These are phyloP conservation scores for Hymenopus coronatus DNA, from an alignment of 2,888 invertebrate genomes.

Conservation along the genomic window DNA sequence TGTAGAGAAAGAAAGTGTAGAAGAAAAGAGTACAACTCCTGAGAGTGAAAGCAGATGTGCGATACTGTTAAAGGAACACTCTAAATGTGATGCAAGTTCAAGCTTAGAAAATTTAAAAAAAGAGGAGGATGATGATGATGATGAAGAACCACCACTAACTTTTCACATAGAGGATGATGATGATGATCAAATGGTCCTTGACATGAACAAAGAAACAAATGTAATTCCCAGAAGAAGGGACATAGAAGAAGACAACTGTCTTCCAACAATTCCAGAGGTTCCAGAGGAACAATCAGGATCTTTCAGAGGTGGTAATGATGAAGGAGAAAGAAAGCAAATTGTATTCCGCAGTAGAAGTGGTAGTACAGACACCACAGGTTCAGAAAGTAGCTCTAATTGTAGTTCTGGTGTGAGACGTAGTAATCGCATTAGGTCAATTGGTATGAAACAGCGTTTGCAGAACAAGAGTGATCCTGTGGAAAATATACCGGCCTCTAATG, in stretches of 20 bases:
- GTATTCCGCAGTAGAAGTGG: constrained; percentile 45
- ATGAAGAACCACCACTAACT: background rate
- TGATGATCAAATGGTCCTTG: background rate
- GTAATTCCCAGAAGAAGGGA: background rate
- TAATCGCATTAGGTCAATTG: constrained; percentile 63
- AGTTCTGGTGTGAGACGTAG: constrained; percentile 41
- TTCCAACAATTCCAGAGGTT: background rate
- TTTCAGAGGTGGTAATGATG: constrained; percentile 24
- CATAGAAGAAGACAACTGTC: background rate
- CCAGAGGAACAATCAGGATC: background rate
- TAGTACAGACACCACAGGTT: constrained; percentile 46
- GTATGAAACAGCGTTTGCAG: constrained; percentile 57
- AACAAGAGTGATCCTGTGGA: constrained; percentile 17
- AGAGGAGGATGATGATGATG: background rate
- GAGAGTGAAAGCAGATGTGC: background rate
- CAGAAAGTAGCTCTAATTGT: constrained; percentile 47
- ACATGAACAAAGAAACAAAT: background rate
- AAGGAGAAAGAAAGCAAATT: constrained; percentile 42
- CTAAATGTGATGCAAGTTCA: background rate
- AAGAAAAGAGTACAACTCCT: background rate
- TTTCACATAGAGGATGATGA: background rate
- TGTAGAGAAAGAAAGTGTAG: background rate
- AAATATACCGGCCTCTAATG: background rate
- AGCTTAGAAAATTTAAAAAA: background rate
- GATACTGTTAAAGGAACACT: background rate